Evolutionary conservation across 1,140 invertebrate species (phyloP).

Genomic region (Papilio dardanus): DNA sequence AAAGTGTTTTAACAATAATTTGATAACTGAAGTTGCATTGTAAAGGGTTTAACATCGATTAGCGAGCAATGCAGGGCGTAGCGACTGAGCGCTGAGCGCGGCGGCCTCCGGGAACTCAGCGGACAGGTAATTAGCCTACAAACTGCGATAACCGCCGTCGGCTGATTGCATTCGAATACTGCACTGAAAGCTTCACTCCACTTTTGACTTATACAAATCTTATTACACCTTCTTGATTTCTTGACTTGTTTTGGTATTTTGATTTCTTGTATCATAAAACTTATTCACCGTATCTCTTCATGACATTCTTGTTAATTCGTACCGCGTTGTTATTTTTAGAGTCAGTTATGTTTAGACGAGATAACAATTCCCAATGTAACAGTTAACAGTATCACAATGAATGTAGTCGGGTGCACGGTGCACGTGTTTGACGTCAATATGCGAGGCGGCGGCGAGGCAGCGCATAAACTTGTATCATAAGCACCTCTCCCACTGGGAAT

Average conservation of each 20-base stretch:
- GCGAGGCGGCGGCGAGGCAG: not conserved
- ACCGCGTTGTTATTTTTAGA: not conserved
- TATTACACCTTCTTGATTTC: not conserved
- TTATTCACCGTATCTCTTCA: too few species aligned
- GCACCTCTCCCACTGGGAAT: not conserved
- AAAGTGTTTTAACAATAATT: not conserved
- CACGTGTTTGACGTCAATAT: not conserved
- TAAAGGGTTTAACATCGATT: not conserved
- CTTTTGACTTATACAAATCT: not conserved
- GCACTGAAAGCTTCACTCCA: not conserved
- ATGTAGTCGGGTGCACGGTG: not conserved
- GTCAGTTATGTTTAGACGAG: not conserved
- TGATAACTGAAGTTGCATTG: not conserved
- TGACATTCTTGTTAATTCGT: too few species aligned
- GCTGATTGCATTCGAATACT: not conserved
- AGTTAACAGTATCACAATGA: not conserved
- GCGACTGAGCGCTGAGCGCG: not conserved
- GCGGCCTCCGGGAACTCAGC: not conserved
- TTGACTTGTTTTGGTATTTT: not conserved
- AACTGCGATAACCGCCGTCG: not conserved
- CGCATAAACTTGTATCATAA: not conserved
- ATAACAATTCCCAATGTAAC: not conserved
- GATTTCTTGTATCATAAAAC: not conserved
- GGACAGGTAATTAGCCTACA: slow-evolving; percentile 19
- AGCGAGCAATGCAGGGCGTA: not conserved